These are phyloP conservation scores for Hirtodrosophila confusa DNA, from an alignment of 2,888 invertebrate genomes.

Conservation along the genomic window DNA sequence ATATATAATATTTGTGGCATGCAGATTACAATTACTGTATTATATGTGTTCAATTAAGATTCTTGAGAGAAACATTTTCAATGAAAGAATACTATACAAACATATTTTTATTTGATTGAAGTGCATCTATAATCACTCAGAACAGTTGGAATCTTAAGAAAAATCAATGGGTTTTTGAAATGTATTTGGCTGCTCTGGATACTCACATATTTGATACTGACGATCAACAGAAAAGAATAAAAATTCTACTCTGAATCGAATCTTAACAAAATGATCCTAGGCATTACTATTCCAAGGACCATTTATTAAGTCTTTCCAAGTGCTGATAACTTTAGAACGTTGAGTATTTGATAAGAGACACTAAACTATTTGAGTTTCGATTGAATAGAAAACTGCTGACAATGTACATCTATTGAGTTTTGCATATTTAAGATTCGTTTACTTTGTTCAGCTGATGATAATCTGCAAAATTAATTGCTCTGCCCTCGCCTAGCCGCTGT, in stretches of 20 bases:
- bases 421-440: conserved; percentile 20
- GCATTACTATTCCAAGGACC: conserved; percentile 3
- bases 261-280: conserved; percentile 1
- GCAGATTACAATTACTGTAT: too few relatives aligned
- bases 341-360: conserved; percentile 12
- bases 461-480: conserved; percentile 50
- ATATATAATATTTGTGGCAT: not conserved
- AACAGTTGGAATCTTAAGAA: too few relatives aligned
- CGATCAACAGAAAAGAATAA: too few relatives aligned
- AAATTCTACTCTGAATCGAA: conserved; percentile 2
- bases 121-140: too few relatives aligned
- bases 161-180: too few relatives aligned
- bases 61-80: too few relatives aligned
- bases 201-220: too few relatives aligned
- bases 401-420: not conserved
- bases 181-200: too few relatives aligned
- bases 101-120: too few relatives aligned
- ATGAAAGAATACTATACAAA: too few relatives aligned
- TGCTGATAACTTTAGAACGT: conserved; percentile 16
- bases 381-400: not conserved
- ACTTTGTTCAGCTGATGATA: conserved; percentile 16
- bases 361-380: not conserved
- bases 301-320: conserved; percentile 18
- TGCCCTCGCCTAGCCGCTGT: conserved; percentile 37
- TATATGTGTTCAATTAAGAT: too few relatives aligned